A percentile compares a stretch with the other conserved stretches of the same genome.
Evolutionary conservation across 2,888 invertebrate species (phyloP).

Genomic region (Tolmerus cingulatus): DNA sequence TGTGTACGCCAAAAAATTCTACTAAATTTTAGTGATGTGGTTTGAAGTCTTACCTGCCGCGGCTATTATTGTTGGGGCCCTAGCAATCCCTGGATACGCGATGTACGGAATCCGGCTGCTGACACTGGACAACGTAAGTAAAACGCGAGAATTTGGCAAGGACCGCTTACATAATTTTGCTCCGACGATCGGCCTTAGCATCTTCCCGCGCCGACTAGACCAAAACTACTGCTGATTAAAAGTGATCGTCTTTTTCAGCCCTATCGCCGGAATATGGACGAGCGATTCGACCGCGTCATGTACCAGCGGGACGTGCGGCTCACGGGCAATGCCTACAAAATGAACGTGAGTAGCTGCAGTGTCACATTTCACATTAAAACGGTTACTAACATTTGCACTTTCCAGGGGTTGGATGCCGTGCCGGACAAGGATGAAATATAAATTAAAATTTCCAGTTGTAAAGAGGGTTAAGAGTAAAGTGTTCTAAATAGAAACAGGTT

Average conservation of each 20-base stretch:
- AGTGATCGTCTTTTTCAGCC: conserved; percentile 61
- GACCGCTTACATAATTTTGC: conserved; percentile 46
- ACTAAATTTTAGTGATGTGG: conserved; percentile 68
- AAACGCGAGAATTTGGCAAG: background rate
- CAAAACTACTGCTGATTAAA: background rate
- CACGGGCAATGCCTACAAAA: conserved; percentile 69
- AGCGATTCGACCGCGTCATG: conserved; percentile 66
- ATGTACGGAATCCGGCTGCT: conserved; percentile 71
- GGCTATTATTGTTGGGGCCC: conserved; percentile 68
- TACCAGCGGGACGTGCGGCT: conserved; percentile 72
- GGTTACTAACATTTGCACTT: conserved; percentile 52
- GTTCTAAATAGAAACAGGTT: background rate
- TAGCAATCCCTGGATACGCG: conserved; percentile 70
- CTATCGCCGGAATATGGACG: conserved; percentile 67
- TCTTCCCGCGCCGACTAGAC: background rate
- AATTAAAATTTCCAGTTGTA: background rate
- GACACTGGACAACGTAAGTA: conserved; percentile 71
- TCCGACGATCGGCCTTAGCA: background rate
- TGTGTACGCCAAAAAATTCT: background rate
- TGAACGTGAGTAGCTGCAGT: conserved; percentile 65
- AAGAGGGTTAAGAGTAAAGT: background rate
- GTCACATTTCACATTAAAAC: background rate
- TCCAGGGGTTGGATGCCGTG: conserved; percentile 69
- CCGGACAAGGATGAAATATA: background rate
- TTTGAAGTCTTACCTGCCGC: conserved; percentile 75